A percentile compares a stretch with the other conserved stretches of the same genome.
phyloP scores from a whole-genome alignment of 2,888 invertebrate species.

The Stenotaenia linearis region DNA sequence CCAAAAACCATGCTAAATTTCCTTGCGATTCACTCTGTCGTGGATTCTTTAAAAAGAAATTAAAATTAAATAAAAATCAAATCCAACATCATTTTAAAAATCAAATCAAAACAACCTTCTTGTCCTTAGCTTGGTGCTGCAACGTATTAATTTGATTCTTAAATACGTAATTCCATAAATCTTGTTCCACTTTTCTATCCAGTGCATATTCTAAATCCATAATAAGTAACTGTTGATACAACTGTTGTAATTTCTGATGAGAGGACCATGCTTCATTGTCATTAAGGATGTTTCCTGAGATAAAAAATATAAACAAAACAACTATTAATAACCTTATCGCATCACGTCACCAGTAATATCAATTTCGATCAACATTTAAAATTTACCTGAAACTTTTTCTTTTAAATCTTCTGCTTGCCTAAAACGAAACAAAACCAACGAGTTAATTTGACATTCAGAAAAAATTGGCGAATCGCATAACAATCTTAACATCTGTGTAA shows the following conservation, averaged over 20 bases:
- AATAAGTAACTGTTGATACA: constrained; percentile 68
- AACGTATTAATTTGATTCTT: constrained; percentile 76
- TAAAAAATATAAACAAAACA: background rate
- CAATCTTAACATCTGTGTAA: constrained; percentile 8
- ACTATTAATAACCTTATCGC: too few species aligned
- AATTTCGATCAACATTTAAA: background rate
- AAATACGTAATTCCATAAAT: constrained; percentile 81
- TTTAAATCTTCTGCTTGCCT: constrained; percentile 71
- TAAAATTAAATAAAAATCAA: constrained; percentile 12
- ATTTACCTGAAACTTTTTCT: constrained; percentile 60
- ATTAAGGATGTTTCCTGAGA: constrained; percentile 43
- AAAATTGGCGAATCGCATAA: background rate
- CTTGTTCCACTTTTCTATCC: constrained; percentile 83
- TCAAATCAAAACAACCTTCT: constrained; percentile 55
- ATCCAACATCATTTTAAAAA: background rate
- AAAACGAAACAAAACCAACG: constrained; percentile 37
- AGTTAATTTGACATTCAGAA: background rate
- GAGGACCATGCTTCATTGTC: constrained; percentile 53
- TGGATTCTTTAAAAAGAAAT: constrained; percentile 57
- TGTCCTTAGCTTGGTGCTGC: constrained; percentile 70
- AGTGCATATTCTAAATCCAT: constrained; percentile 77
- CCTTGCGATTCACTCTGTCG: constrained; percentile 69
- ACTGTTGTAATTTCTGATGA: constrained; percentile 52
- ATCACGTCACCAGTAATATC: too few species aligned
- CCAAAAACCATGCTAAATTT: constrained; percentile 70